Evolutionary conservation across 2,113 vertebrate species (phyloP).

Genomic region (Lamprotornis superbus): DNA sequence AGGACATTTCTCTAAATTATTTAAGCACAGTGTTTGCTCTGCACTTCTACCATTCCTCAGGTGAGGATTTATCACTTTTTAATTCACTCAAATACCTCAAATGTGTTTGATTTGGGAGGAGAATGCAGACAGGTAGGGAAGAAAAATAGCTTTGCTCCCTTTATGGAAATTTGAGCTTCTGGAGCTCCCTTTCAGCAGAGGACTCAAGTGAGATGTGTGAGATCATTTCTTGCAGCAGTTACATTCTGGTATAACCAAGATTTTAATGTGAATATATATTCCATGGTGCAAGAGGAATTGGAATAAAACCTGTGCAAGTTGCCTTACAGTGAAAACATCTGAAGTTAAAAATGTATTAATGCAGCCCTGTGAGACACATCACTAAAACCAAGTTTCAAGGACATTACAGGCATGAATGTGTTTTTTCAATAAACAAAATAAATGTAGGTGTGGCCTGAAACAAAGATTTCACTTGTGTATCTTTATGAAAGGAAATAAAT

Average conservation of each 20-base stretch:
- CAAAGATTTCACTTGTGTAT: neutral
- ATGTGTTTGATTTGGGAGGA: neutral
- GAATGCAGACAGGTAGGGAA: neutral
- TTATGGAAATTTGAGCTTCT: neutral
- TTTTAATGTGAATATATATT: neutral
- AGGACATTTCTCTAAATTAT: conserved; percentile 9
- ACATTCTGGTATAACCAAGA: neutral
- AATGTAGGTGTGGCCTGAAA: neutral
- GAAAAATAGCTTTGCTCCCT: neutral
- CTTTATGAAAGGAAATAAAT: neutral
- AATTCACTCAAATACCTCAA: neutral
- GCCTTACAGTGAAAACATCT: neutral
- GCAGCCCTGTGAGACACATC: neutral
- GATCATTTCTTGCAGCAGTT: neutral
- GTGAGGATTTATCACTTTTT: conserved; percentile 17
- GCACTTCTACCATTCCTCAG: neutral
- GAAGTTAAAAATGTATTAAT: neutral
- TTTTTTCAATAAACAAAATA: neutral
- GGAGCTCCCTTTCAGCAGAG: neutral
- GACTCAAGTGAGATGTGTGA: neutral
- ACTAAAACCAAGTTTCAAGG: neutral
- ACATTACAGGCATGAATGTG: no score
- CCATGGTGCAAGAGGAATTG: neutral
- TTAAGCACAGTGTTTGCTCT: neutral
- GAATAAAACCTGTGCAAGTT: neutral